Conservation (phyloP, 2,888 invertebrate genomes). For the Conchocele bisecta region DNA sequence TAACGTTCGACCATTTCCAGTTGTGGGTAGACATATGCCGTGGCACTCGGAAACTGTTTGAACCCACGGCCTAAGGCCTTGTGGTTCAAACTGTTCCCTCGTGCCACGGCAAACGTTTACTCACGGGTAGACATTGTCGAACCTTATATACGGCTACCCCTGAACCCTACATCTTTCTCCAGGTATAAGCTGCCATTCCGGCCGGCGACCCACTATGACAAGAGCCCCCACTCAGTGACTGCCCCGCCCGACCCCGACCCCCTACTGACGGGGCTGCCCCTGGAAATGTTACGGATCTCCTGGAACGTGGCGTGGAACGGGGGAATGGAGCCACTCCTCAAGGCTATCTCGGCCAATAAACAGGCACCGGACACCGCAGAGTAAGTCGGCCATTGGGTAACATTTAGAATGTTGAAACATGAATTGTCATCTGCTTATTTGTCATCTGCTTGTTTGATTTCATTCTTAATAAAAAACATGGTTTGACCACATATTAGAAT, state of each 20-base stretch:
- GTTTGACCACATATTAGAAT: too few relatives aligned
- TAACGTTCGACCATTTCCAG: too few relatives aligned
- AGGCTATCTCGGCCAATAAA: too few relatives aligned
- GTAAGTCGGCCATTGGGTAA: conserved; percentile 46
- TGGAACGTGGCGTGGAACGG: conserved; percentile 81
- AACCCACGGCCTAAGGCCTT: too few relatives aligned
- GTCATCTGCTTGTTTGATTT: not conserved
- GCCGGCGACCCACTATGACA: conserved; percentile 70
- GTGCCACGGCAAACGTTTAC: too few relatives aligned
- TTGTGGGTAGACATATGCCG: too few relatives aligned
- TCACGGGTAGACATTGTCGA: too few relatives aligned
- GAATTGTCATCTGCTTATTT: not conserved
- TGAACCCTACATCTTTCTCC: not conserved
- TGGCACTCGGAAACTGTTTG: too few relatives aligned
- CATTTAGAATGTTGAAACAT: not conserved
- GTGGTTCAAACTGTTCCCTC: too few relatives aligned
- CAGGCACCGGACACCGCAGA: too few relatives aligned
- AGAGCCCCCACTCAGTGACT: conserved; percentile 69
- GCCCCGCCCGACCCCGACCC: conserved; percentile 70
- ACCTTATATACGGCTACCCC: too few relatives aligned
- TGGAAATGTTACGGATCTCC: conserved; percentile 74
- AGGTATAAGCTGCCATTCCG: conserved; percentile 78
- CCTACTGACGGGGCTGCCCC: conserved; percentile 65
- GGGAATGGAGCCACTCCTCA: conserved; percentile 73
- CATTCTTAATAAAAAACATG: too few relatives aligned